Percentiles rank a stretch among this genome's conserved stretches.
phyloP scores from a whole-genome alignment of 2,888 invertebrate species.

The Tholera decimalis region DNA sequence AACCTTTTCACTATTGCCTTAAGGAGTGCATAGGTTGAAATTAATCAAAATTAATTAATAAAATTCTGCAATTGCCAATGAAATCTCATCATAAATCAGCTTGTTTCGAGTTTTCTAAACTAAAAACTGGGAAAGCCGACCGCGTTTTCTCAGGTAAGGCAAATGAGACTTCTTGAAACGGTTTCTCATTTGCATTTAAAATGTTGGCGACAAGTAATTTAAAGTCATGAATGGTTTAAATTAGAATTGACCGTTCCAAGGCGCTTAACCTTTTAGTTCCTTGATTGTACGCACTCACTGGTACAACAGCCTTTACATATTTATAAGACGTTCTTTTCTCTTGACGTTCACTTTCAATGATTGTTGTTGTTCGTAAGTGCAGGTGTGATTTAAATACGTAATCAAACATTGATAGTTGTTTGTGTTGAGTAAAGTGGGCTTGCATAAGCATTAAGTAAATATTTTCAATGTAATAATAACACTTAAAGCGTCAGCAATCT shows the following conservation, averaged over 20 bases:
- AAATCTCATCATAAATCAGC: neutral
- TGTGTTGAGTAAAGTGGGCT: neutral
- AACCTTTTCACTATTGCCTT: too few relatives aligned
- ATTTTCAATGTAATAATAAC: neutral
- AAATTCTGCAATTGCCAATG: neutral
- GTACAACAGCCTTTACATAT: conserved; percentile 17
- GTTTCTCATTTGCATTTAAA: neutral
- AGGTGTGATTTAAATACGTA: conserved; percentile 25
- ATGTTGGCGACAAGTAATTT: too few relatives aligned
- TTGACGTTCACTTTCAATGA: conserved; percentile 25
- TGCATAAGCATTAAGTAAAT: neutral
- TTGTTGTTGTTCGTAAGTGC: too few relatives aligned
- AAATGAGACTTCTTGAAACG: too few relatives aligned
- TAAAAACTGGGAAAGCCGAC: neutral
- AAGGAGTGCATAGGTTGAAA: too few relatives aligned
- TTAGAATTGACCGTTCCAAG: neutral
- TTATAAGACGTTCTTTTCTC: conserved; percentile 23
- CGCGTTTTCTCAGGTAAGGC: neutral
- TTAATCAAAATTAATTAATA: too few relatives aligned
- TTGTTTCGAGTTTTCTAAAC: neutral
- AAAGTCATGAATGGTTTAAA: neutral
- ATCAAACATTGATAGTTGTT: conserved; percentile 8
- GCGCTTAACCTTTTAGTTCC: neutral
- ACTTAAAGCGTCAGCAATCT: too few relatives aligned
- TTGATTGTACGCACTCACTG: conserved; percentile 1